phyloP scores from a whole-genome alignment of 2,888 invertebrate species.

The Hypselothyrea guttata region DNA sequence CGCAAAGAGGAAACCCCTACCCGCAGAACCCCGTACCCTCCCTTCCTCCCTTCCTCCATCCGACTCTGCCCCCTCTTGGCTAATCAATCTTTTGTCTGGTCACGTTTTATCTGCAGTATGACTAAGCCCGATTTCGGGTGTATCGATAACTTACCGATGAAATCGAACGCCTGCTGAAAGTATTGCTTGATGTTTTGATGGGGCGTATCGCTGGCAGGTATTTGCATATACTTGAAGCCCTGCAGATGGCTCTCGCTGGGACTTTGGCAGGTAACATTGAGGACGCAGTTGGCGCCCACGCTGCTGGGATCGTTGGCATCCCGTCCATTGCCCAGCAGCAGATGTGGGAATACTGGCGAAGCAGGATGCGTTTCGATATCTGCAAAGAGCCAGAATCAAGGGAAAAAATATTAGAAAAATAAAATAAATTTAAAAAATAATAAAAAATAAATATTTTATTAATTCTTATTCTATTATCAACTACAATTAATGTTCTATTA shows the following conservation, averaged over 20 bases:
- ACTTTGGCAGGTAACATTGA: conserved; percentile 91
- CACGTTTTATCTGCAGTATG: conserved; percentile 55
- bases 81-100: conserved; percentile 52
- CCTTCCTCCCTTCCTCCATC: too few species aligned
- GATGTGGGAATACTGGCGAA: conserved; percentile 90
- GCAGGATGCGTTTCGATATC: conserved; percentile 89
- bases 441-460: neutral
- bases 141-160: conserved; percentile 88
- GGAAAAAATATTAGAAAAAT: neutral
- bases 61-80: conserved; percentile 21
- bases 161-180: conserved; percentile 93
- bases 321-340: conserved; percentile 91
- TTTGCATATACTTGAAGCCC: conserved; percentile 88
- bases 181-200: conserved; percentile 94
- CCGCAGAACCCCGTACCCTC: conserved; percentile 1
- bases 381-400: conserved; percentile 59
- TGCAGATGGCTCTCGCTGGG: conserved; percentile 86
- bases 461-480: too few species aligned
- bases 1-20: conserved; percentile 37
- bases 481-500: neutral
- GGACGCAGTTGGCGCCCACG: conserved; percentile 89
- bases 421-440: neutral
- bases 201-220: conserved; percentile 91
- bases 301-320: conserved; percentile 89
- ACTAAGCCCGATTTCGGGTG: conserved; percentile 3